Evolutionary conservation across 1,140 invertebrate genomes (phyloP).

Genomic region (Luehdorfia chinensis): DNA sequence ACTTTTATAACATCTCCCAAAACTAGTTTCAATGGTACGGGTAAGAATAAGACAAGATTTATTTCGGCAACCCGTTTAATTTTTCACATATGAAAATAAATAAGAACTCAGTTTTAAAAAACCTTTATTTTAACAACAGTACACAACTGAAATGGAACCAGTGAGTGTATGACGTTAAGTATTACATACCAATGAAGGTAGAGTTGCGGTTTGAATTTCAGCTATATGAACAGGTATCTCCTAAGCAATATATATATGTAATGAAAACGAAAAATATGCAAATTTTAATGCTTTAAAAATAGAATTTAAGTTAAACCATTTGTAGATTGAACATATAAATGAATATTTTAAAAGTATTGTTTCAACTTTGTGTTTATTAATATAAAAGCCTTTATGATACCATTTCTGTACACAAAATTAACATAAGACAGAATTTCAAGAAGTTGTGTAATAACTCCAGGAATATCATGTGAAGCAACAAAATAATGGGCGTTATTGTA

Average conservation of each 20-base stretch:
- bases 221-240: conserved; percentile 51
- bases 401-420: no score
- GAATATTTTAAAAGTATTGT: background rate
- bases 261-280: background rate
- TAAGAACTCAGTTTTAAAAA: conserved; percentile 69
- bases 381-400: no score
- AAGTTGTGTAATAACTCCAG: no score
- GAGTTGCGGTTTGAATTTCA: conserved; percentile 21
- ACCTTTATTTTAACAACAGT: conserved; percentile 61
- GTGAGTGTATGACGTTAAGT: conserved; percentile 22
- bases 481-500: no score
- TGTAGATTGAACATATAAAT: no score
- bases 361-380: no score
- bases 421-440: no score
- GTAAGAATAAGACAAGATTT: conserved; percentile 69
- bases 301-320: no score
- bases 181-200: conserved; percentile 44
- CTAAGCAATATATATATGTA: conserved; percentile 13
- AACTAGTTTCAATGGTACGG: conserved; percentile 36
- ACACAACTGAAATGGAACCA: conserved; percentile 52
- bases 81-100: conserved; percentile 56
- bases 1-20: conserved; percentile 9
- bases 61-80: conserved; percentile 59
- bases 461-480: no score
- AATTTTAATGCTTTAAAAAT: no score